These are phyloP conservation scores for Steinernema hermaphroditum DNA, from an alignment of 2,888 invertebrate species.

Conservation along the genomic window DNA sequence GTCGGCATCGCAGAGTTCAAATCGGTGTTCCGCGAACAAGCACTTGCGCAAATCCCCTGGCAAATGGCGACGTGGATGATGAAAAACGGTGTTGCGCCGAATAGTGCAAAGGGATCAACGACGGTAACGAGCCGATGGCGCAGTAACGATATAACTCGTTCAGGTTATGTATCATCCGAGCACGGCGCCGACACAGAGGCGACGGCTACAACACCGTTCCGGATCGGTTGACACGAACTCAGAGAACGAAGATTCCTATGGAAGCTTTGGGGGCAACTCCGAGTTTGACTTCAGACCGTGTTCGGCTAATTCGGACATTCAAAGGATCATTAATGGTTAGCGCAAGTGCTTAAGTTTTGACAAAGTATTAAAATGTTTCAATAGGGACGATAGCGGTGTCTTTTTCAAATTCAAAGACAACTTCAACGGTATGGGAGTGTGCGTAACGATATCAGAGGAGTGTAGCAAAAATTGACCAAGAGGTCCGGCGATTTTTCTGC, in stretches of 20 bases:
- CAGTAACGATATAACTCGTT: too few relatives aligned
- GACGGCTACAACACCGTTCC: constrained; percentile 16
- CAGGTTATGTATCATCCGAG: constrained; percentile 23
- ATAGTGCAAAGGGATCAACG: constrained; percentile 25
- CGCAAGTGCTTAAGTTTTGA: background rate
- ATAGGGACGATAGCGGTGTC: too few relatives aligned
- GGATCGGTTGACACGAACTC: constrained; percentile 16
- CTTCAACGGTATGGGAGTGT: too few relatives aligned
- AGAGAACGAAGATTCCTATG: constrained; percentile 14
- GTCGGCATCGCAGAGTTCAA: constrained; percentile 14
- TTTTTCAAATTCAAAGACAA: too few relatives aligned
- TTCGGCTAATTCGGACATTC: background rate
- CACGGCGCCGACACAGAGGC: constrained; percentile 17
- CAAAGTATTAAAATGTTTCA: too few relatives aligned
- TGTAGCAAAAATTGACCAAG: too few relatives aligned
- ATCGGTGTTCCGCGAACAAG: constrained; percentile 41
- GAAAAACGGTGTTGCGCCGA: constrained; percentile 39
- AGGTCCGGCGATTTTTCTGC: too few relatives aligned
- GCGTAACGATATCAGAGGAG: too few relatives aligned
- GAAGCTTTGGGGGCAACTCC: background rate
- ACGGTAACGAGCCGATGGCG: background rate
- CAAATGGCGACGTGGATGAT: constrained; percentile 49
- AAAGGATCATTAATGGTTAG: background rate
- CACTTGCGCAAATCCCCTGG: constrained; percentile 38
- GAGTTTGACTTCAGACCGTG: background rate